A percentile compares a stretch with the other conserved stretches of the same genome.
Conservation (phyloP, 2,113 vertebrate genomes). For the Suricata suricatta region DNA sequence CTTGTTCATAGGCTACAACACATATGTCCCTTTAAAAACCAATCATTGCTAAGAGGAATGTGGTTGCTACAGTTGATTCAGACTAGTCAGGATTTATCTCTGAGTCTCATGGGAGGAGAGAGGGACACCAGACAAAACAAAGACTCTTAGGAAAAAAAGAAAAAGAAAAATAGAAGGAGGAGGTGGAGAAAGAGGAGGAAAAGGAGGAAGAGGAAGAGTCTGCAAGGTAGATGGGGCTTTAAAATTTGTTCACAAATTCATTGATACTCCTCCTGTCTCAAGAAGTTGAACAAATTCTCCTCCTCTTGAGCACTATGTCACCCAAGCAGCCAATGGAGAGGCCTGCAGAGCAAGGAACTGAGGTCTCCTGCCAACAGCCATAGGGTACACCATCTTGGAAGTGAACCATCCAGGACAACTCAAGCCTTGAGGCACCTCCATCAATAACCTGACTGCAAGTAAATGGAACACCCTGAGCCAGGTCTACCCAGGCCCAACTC, state of each 20-base stretch:
- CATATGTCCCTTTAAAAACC: neutral
- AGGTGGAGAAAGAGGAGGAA: rapidly evolving
- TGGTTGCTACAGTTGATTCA: neutral
- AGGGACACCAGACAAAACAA: neutral
- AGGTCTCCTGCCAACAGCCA: neutral
- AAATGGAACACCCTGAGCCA: neutral
- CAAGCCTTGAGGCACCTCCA: neutral
- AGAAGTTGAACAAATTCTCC: neutral
- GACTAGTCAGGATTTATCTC: neutral
- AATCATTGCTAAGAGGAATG: neutral
- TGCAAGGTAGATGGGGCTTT: neutral
- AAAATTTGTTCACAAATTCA: neutral
- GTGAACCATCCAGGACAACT: neutral
- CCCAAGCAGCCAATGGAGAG: neutral
- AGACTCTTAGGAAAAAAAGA: neutral
- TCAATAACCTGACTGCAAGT: neutral
- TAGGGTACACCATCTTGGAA: neutral
- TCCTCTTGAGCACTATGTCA: neutral
- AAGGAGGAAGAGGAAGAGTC: neutral
- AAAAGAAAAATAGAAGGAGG: neutral
- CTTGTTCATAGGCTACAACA: too few species aligned
- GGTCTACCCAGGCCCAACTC: neutral
- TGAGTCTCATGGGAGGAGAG: neutral
- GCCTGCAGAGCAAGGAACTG: rapidly evolving
- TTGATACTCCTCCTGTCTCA: neutral